Percentiles rank a stretch among this genome's conserved stretches.
Evolutionary conservation across 2,113 vertebrate species (phyloP).

Genomic region (Tragelaphus imberbis): DNA sequence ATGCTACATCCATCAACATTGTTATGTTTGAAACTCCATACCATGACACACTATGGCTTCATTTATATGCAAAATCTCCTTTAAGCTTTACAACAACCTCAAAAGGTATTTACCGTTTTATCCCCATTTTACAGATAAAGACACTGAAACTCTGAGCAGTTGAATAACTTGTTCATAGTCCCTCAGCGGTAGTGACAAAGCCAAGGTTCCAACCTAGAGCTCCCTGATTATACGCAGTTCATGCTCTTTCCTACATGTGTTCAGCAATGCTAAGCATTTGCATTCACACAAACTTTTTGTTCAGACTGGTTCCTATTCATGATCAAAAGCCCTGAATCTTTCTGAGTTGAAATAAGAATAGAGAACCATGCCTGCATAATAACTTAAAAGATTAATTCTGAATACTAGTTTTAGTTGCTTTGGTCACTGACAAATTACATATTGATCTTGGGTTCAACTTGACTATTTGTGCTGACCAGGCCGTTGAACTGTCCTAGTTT

Average conservation of each 20-base stretch:
- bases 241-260: neutral
- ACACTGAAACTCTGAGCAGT: neutral
- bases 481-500: neutral
- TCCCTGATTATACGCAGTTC: fast-evolving
- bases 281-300: neutral
- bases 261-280: neutral
- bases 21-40: neutral
- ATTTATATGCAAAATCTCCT: neutral
- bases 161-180: neutral
- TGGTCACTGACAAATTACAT: neutral
- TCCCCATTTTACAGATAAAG: neutral
- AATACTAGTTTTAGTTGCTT: neutral
- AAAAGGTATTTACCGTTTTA: neutral
- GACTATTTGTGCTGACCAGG: neutral
- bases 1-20: neutral
- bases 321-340: neutral
- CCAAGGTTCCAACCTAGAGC: neutral
- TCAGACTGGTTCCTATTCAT: neutral
- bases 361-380: neutral
- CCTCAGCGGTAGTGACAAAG: neutral
- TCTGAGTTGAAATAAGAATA: neutral
- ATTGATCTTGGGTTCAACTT: neutral
- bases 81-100: neutral
- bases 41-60: neutral
- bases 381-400: neutral